Conservation (phyloP, 2,113 vertebrate genomes). For the Trogon melanurus region DNA sequence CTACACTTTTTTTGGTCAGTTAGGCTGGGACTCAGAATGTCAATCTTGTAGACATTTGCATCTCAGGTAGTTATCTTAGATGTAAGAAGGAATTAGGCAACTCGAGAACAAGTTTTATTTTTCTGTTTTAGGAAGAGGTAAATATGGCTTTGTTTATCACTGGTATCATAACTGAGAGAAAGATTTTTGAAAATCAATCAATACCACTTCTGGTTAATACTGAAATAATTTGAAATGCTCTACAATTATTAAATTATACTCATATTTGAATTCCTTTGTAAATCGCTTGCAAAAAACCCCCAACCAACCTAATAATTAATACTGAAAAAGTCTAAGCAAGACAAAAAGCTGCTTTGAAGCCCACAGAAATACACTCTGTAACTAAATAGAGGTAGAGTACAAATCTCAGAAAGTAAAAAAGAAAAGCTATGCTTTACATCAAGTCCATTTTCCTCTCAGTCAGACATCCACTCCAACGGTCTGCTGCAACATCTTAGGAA, state of each 20-base stretch:
- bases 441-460: not conserved
- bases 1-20: not conserved
- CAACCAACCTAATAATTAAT: not conserved
- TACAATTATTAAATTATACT: not conserved
- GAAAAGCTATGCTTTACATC: not conserved
- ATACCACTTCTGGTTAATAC: not conserved
- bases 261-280: not conserved
- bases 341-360: not conserved
- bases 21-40: not conserved
- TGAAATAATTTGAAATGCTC: not conserved
- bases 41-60: not conserved
- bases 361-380: not conserved
- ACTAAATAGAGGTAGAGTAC: not conserved
- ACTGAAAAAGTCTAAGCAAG: not conserved
- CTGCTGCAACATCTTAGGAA: not conserved
- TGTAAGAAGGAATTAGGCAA: not conserved
- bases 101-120: not conserved
- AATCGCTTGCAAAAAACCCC: not conserved
- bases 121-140: not conserved
- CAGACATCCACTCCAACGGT: not conserved
- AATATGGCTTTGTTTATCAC: not conserved
- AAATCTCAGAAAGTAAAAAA: not conserved
- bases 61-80: not conserved
- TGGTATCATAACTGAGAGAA: not conserved
- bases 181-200: not conserved